Conservation (phyloP, 1,140 invertebrate genomes). For the Venustaconcha ellipsiformis region DNA sequence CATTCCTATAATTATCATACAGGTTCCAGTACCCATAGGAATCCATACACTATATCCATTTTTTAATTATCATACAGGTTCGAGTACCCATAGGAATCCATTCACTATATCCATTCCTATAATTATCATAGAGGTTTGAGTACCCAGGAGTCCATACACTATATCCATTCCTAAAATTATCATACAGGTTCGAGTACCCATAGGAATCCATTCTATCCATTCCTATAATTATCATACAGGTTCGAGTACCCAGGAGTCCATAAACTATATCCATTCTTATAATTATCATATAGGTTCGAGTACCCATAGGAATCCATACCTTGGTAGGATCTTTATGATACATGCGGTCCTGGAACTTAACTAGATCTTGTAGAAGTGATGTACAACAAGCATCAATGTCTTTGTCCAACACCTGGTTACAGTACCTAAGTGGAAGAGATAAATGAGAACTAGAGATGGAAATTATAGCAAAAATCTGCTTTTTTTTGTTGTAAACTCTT, state of each 20-base stretch:
- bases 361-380: constrained; percentile 71
- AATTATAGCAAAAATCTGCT: not conserved
- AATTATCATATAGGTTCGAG: constrained; percentile 2
- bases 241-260: too few relatives aligned
- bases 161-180: constrained; percentile 4
- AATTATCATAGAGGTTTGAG: too few relatives aligned
- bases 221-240: too few relatives aligned
- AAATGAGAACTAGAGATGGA: not conserved
- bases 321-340: constrained; percentile 75
- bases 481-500: not conserved
- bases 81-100: too few relatives aligned
- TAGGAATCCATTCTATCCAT: constrained; percentile 58
- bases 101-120: too few relatives aligned
- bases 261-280: not conserved
- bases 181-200: constrained; percentile 6
- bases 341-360: constrained; percentile 75
- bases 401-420: constrained; percentile 68
- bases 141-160: too few relatives aligned
- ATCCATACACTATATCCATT: too few relatives aligned
- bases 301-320: constrained; percentile 56
- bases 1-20: too few relatives aligned
- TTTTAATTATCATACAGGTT: too few relatives aligned
- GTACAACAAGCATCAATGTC: constrained; percentile 68
- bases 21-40: too few relatives aligned
- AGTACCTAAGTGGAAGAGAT: constrained; percentile 61